Evolutionary conservation across 37 sponge, comb jelly and placozoan genomes (phyloP).

Genomic region (Beroe ovata): DNA sequence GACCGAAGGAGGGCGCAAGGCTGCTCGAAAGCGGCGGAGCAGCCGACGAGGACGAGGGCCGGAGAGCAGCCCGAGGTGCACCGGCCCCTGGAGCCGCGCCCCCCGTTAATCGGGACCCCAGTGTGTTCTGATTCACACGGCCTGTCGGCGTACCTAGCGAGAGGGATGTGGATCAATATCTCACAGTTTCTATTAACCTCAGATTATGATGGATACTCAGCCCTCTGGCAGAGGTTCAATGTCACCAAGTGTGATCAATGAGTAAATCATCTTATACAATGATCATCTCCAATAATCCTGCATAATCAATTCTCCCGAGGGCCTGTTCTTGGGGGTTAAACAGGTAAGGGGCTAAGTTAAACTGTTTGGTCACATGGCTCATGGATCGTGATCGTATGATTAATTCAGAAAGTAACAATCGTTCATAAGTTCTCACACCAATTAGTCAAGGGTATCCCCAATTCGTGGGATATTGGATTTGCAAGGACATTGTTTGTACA

Average conservation of each 20-base stretch:
- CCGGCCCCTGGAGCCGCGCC: background rate
- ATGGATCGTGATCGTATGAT: background rate
- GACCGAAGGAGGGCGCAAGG: slow-evolving; percentile 18
- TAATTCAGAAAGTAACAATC: background rate
- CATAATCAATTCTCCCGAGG: too few relatives aligned
- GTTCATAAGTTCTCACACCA: background rate
- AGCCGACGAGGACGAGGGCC: background rate
- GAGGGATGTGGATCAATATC: background rate
- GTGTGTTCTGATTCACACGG: background rate
- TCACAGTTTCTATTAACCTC: too few relatives aligned
- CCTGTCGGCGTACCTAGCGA: background rate
- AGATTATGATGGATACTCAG: too few relatives aligned
- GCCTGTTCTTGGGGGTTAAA: too few relatives aligned
- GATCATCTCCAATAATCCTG: too few relatives aligned
- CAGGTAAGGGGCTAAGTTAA: background rate
- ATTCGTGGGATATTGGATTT: background rate
- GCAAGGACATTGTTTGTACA: too few relatives aligned
- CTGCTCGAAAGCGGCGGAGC: background rate
- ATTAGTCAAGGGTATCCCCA: background rate
- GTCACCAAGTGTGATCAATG: too few relatives aligned
- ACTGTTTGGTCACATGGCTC: background rate
- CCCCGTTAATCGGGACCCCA: slow-evolving; percentile 8
- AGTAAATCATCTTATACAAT: too few relatives aligned
- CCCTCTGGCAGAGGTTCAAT: too few relatives aligned
- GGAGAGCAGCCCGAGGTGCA: background rate